Evolutionary conservation across 2,888 invertebrate genomes (phyloP), one percentile per base, ranked within the genome.

Genomic region (Cataglyphis cursor): DNA sequence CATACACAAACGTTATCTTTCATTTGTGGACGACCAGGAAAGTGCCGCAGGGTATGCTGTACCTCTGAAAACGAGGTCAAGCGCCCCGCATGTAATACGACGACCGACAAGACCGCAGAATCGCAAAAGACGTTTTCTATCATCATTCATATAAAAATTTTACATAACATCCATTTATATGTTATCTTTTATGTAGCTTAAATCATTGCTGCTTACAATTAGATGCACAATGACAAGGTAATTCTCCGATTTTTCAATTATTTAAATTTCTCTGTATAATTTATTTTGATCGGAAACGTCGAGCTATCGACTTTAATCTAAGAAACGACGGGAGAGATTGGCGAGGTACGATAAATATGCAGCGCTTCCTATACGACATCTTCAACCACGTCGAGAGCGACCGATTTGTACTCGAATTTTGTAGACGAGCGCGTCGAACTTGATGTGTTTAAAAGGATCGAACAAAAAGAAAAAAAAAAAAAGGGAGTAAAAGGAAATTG

Each of bases 11-110:
- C 57, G 4, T 15, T 64, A 59, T 54, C 73, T 84, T 81, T 82
- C 84, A 82, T 84, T 88, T 72, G 75, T 65, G 64, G 54, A 65
- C 31, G 54, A 41, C 68, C 74, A 70, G 76, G 80, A 64, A 84
- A 85, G 68, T 68, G 82, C 73, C 81, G 62, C 59, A 64, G 59
- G 80, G 48, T 80, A 85, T 57, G 73, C 66, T 72, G 54, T 24
- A 51, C 81, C 59, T 81, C 74, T 82, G 62, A 76, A 87, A 85
- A 83, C 72, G 65, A 15, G 86, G 87, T 87, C 87, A 84, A 81
- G 76, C 75, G 38, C 78, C 72, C 44, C 44, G 24, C 21, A 6
- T 24, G 54, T 28, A 44, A 51, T 51, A 59, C 15, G 24, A 41
- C 59, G n/a, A 68, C 41, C 21, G 73, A 21, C 18, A 41, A 21